Percentiles rank a stretch among this genome's conserved stretches.
Evolutionary conservation across 1,140 invertebrate species (phyloP).

Genomic region (Pseudomyrmex concolor): DNA sequence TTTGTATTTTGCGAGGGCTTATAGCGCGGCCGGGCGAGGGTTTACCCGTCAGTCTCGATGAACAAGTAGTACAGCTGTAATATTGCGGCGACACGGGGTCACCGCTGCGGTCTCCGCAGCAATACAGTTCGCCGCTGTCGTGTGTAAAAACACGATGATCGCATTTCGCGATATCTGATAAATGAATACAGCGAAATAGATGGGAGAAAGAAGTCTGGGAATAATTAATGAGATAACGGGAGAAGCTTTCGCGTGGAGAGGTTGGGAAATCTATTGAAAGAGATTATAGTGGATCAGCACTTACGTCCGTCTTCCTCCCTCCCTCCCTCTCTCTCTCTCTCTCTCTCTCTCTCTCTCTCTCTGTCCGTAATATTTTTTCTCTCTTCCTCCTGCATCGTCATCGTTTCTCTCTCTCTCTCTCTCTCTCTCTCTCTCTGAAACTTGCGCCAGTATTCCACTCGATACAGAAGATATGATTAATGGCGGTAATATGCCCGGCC

Average conservation of each 20-base stretch:
- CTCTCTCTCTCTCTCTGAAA: background rate
- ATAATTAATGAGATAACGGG: conserved; percentile 44
- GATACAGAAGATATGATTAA: conserved; percentile 65
- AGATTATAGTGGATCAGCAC: conserved; percentile 14
- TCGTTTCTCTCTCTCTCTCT: background rate
- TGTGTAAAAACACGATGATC: conserved; percentile 40
- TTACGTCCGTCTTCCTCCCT: background rate
- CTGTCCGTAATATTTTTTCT: background rate
- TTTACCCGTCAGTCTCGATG: background rate
- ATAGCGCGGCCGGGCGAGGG: background rate
- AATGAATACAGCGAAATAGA: background rate
- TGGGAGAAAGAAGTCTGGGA: background rate
- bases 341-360: background rate
- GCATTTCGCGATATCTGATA: conserved; percentile 20
- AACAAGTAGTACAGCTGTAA: conserved; percentile 28
- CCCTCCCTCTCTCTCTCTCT: background rate
- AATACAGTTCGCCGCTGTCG: background rate
- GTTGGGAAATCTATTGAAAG: background rate
- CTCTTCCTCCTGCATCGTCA: background rate
- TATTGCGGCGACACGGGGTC: conserved; percentile 29
- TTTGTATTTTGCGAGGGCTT: conserved; percentile 17
- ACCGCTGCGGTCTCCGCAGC: background rate
- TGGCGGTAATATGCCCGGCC: conserved; percentile 64
- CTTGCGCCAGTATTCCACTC: conserved; percentile 56
- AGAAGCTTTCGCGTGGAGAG: too few species aligned